Conservation (phyloP, 2,113 vertebrate genomes). For the Calypte anna region DNA sequence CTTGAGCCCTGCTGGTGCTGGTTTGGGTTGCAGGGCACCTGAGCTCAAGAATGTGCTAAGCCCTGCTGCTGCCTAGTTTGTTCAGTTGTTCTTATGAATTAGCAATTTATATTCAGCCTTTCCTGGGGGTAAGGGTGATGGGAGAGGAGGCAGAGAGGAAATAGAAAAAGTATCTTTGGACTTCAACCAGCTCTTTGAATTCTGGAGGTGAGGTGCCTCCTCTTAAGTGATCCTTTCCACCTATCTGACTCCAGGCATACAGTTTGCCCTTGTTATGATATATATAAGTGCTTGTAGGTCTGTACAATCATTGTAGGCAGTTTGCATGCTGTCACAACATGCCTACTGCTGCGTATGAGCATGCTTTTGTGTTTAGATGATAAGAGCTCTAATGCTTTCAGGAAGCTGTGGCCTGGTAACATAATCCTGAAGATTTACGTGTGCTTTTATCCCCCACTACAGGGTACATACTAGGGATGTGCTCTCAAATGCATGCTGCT, state of each 20-base stretch:
- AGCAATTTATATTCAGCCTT: neutral
- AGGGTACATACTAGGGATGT: neutral
- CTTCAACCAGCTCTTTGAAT: neutral
- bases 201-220: neutral
- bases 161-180: neutral
- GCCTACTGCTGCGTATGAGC: neutral
- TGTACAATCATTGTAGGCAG: neutral
- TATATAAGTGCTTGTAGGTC: neutral
- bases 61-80: neutral
- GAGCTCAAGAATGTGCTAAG: neutral
- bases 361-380: neutral
- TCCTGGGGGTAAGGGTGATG: neutral
- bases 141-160: neutral
- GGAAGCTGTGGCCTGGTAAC: neutral
- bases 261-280: neutral
- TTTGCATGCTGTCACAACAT: neutral
- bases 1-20: neutral
- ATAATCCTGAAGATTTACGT: neutral
- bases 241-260: neutral
- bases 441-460: neutral
- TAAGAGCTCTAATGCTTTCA: neutral
- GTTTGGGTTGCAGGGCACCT: neutral
- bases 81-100: neutral
- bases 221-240: neutral
- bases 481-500: neutral